Base-by-base conservation (phyloP, 2,888 invertebrate species). In the Emmelina monodactyla region DNA sequence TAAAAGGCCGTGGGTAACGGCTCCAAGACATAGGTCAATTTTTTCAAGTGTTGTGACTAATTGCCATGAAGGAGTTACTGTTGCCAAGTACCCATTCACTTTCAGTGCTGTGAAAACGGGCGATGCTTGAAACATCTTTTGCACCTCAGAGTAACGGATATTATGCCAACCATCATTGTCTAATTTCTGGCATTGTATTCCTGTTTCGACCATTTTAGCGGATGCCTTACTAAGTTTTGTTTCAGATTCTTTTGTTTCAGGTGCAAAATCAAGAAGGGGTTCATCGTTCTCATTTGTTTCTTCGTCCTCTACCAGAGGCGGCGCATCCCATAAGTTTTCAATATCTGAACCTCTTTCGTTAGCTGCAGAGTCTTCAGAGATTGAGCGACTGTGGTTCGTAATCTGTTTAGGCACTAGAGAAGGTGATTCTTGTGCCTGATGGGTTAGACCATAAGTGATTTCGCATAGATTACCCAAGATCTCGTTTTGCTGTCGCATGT, bases 71-170 rank as follows among this genome's bases (percentile, higher is more conserved):
- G 44, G 45, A 5, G 44, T 45, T 0, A 43, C 32, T 5, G 28
- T 33, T 2, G 43, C 43, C 15, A 46, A 22, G 1, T 28, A 6
- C 9, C 19, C 29, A 29, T 45, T 44, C 0, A 30, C 35, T 25
- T 43, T 42, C 1, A 47, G 31, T 2, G 35, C 9, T 0, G 32
- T 35, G 12, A 46, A 45, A 2, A 35, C 44, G 12, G 44, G 43
- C 2, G 41, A 39, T 2, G 45, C 43, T 16, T 45, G 44, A 9
- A 45, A 45, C 3, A 19, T 34, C 13, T 45, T 45, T 28, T 43
- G 44, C 2, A 34, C 35, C 0, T 42, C 43, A 0, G 36, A 32
- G 14, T 42, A 47, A 1, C 44, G 14, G 5, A 46, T 37, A 29
- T 44, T 40, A 2, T 32, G 14, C 38, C 38, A 38, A 3, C 22